Base-by-base conservation (phyloP, 2,888 invertebrate genomes). In the Andricus quercusramuli region DNA sequence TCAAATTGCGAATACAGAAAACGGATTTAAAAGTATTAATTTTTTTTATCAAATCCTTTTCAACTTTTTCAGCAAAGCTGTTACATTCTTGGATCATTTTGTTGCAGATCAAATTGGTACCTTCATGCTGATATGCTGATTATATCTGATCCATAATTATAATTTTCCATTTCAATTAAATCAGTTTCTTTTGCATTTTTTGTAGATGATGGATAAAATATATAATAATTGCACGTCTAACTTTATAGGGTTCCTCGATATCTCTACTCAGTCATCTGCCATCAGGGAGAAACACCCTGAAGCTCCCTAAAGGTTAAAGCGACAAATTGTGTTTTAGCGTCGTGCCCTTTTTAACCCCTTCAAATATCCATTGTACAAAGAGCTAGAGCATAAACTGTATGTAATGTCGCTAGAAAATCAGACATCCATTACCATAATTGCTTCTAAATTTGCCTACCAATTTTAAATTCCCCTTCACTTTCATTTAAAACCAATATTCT, bases 291-390 rank as follows among this genome's bases (percentile, higher is more conserved):
- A 62, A 62, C 22, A 25, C 25, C 62, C 59, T 59, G 22, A 59
- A 59, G 59, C 59, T 59, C 59, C 59, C 62, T 62, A 62, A 62
- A 62, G 62, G 62, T 62, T 62, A 62, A 62, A 62, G 25, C 62
- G 62, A 62, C 62, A 62, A 62, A 62, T 62, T 62, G 15, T 15
- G 62, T 62, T 62, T 62, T 25, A 59, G 25, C 59, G 59, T 59
- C 62, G 22, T 62, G 62, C 62, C 62, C 62, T 62, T 62, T 62
- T 62, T 62, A 62, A 62, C 62, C 62, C 62, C 62, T 62, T 62
- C 62, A 62, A 62, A 62, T 25, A 25, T 62, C 13, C 25, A 25
- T 62, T 62, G 62, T 62, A 62, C 62, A 62, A 62, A 62, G 62
- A 62, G 25, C 62, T 25, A 25, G 62, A 62, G 62, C 25, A 62